Conservation (phyloP, 2,113 vertebrate species). For the Solea senegalensis region DNA sequence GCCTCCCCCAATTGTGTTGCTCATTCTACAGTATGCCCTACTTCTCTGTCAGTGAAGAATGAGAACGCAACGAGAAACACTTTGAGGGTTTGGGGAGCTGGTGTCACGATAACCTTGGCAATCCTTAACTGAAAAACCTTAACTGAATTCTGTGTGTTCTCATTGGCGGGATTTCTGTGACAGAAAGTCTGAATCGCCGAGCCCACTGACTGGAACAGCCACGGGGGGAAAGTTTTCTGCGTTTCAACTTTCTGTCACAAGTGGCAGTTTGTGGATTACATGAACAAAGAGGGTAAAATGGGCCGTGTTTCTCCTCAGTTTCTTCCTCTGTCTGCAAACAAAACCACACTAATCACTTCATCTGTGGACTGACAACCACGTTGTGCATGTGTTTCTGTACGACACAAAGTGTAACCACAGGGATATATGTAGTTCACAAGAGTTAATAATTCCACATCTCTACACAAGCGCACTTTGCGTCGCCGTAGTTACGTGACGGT, state of each 20-base stretch:
- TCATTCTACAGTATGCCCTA: conserved; percentile 77
- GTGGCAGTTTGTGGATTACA: not conserved
- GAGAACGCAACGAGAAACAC: conserved; percentile 57
- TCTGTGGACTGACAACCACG: not conserved
- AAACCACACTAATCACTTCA: conserved; percentile 5
- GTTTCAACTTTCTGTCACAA: not conserved
- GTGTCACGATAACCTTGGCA: conserved; percentile 58
- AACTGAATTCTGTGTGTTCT: conserved; percentile 23
- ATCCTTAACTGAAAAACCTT: conserved; percentile 25
- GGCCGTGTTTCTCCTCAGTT: not conserved
- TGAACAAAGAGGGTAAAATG: too few species aligned
- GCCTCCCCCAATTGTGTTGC: conserved; percentile 71
- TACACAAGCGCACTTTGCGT: too few species aligned
- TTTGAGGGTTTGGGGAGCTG: conserved; percentile 42
- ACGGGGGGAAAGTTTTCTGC: not conserved
- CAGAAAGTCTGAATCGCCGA: not conserved
- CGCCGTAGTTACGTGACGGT: too few species aligned
- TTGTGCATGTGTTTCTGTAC: too few species aligned
- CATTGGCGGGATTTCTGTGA: conserved; percentile 2
- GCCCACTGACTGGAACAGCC: not conserved
- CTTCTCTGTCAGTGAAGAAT: conserved; percentile 74
- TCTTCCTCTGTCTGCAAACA: not conserved
- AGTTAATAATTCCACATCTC: too few species aligned
- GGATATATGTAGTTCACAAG: too few species aligned
- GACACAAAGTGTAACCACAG: too few species aligned